Conservation (phyloP, 2,113 vertebrate genomes). For the Oceanodroma tethys region DNA sequence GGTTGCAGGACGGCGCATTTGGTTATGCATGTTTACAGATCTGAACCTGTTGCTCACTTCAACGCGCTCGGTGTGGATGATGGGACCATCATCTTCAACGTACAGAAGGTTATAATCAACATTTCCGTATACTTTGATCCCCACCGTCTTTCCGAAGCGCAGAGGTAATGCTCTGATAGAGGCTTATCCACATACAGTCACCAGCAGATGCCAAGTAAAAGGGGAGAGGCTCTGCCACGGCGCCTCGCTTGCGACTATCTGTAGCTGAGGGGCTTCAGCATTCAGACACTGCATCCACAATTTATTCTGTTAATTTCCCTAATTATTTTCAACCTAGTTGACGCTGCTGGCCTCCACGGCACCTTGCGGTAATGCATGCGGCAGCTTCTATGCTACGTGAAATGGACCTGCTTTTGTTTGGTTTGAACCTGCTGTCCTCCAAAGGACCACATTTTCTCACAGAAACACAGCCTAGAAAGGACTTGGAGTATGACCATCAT, state of each 20-base stretch:
- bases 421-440: neutral
- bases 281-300: neutral
- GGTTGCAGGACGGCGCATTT: neutral
- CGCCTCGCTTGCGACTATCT: accelerated
- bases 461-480: neutral
- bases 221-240: neutral
- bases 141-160: neutral
- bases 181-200: neutral
- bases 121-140: neutral
- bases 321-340: neutral
- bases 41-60: neutral
- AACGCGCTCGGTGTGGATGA: neutral
- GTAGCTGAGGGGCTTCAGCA: neutral
- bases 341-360: neutral
- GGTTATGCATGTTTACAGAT: neutral
- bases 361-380: accelerated
- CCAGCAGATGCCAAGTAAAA: neutral
- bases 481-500: neutral
- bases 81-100: neutral
- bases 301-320: neutral
- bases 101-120: neutral
- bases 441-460: neutral
- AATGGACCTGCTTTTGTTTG: neutral
- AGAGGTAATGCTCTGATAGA: neutral
- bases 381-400: neutral